Conservation (phyloP, 2,113 vertebrate genomes). For the Kryptolebias marmoratus region DNA sequence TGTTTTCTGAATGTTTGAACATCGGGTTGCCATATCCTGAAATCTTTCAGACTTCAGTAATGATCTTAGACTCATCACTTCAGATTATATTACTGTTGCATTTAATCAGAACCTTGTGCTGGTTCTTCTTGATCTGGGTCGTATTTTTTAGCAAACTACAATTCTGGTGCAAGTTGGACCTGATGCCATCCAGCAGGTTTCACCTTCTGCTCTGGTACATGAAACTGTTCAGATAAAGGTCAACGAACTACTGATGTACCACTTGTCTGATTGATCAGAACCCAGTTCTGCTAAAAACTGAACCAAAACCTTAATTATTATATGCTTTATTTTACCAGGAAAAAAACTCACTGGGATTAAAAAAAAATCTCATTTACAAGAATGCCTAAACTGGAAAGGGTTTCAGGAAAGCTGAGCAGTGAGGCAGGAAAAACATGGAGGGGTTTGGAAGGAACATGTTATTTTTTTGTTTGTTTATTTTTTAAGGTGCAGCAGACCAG, state of each 20-base stretch:
- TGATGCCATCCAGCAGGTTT: neutral
- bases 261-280: neutral
- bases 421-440: neutral
- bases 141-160: neutral
- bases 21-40: slow-evolving; percentile 6
- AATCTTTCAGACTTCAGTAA: neutral
- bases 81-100: no score
- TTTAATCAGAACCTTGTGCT: neutral
- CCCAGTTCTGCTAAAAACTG: neutral
- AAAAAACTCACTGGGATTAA: no score
- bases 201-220: neutral
- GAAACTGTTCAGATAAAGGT: no score
- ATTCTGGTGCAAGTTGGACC: neutral
- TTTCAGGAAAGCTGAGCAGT: no score
- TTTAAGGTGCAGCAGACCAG: no score
- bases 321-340: no score
- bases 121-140: neutral
- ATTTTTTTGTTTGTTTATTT: no score
- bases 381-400: no score
- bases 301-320: neutral
- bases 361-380: no score
- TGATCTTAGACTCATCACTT: neutral
- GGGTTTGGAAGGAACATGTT: neutral
- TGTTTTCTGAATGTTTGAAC: slow-evolving; percentile 17
- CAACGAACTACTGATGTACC: neutral